Percentiles rank a stretch among this genome's conserved stretches.
phyloP scores from a whole-genome alignment of 2,797 vertebrate genomes.

The Bradypodion pumilum region DNA sequence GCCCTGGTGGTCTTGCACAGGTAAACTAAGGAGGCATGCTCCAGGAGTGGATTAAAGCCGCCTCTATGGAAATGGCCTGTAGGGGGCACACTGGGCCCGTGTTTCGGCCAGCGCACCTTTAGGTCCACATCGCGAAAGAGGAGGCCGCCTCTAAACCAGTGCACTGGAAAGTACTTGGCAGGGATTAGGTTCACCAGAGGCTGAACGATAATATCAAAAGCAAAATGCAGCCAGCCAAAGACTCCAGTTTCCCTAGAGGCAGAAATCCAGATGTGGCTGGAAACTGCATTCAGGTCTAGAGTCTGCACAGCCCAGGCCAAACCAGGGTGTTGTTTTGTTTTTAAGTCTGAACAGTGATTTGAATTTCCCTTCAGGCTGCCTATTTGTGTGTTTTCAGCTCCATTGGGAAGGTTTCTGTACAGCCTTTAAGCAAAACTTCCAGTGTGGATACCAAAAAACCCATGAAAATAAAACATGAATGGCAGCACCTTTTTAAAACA shows the following conservation, averaged over 20 bases:
- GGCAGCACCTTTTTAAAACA: background rate
- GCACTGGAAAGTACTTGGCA: fast-evolving
- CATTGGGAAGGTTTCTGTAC: background rate
- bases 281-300: background rate
- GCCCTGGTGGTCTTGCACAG: too few species aligned
- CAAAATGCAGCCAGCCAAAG: constrained; percentile 24
- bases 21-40: background rate
- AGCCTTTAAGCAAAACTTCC: background rate
- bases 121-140: fast-evolving
- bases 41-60: background rate
- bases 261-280: background rate
- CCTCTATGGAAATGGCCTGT: constrained; percentile 38
- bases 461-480: background rate
- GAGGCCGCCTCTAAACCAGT: background rate
- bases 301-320: background rate
- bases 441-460: background rate
- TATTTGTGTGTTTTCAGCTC: background rate
- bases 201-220: constrained; percentile 31
- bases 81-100: constrained; percentile 57
- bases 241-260: background rate
- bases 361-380: too few species aligned
- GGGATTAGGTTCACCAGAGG: constrained; percentile 21
- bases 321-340: too few species aligned
- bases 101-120: background rate
- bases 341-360: background rate